These are phyloP conservation scores for Drosophila monieri DNA, from an alignment of 2,888 invertebrate species.

Conservation along the genomic window DNA sequence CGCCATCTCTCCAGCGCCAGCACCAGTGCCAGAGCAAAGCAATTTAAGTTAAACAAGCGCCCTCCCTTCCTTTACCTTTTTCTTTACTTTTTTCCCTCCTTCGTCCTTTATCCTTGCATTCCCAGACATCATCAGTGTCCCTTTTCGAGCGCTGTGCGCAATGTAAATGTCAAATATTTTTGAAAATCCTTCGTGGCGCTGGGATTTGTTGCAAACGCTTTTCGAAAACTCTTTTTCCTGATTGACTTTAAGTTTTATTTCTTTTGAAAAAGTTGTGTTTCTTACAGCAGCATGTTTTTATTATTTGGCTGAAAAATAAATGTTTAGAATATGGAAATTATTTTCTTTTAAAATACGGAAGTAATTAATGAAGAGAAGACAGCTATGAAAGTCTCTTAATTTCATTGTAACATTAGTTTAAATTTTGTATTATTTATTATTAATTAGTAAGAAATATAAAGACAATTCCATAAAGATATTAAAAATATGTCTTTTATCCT, in stretches of 20 bases:
- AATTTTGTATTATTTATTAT: no score
- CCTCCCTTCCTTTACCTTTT: slow-evolving; percentile 3
- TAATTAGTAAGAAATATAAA: no score
- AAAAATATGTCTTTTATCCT: no score
- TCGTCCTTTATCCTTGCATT: neutral
- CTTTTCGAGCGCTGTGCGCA: slow-evolving; percentile 30
- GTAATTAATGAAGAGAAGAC: no score
- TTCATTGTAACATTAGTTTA: no score
- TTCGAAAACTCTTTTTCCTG: slow-evolving; percentile 67
- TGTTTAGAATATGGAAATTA: no score
- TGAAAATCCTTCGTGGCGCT: slow-evolving; percentile 54
- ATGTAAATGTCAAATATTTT: slow-evolving; percentile 71
- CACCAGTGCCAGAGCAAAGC: slow-evolving; percentile 60
- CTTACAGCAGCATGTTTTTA: neutral
- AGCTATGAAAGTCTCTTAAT: no score
- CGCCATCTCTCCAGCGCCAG: slow-evolving; percentile 41
- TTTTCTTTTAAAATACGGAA: no score
- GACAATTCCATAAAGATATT: no score
- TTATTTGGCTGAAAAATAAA: no score
- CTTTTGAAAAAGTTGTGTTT: slow-evolving; percentile 6
- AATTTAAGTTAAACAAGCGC: slow-evolving; percentile 78
- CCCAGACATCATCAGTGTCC: slow-evolving; percentile 20
- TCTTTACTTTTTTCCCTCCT: neutral
- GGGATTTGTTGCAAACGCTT: slow-evolving; percentile 54
- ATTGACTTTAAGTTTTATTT: slow-evolving; percentile 72